phyloP scores from a whole-genome alignment of 2,797 vertebrate genomes.

The Cyclopterus lumpus region DNA sequence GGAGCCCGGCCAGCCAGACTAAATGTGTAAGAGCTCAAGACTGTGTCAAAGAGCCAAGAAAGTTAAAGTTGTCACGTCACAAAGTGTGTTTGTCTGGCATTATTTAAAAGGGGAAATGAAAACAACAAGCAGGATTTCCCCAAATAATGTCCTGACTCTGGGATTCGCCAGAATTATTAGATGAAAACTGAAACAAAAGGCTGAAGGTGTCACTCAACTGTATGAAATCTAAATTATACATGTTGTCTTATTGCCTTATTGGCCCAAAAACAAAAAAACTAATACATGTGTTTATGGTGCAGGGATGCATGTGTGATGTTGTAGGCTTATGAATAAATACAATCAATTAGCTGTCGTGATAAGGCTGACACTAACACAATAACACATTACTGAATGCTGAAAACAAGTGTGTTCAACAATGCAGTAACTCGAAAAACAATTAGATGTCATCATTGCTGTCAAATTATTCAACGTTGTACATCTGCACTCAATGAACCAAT shows the following conservation, averaged over 20 bases:
- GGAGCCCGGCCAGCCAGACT: background rate
- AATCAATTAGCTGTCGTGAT: background rate
- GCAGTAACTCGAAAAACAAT: background rate
- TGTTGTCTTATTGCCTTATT: background rate
- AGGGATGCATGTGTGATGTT: background rate
- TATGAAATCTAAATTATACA: background rate
- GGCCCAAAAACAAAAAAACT: background rate
- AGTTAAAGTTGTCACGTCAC: slow-evolving; percentile 28
- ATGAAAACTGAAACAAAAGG: slow-evolving; percentile 26
- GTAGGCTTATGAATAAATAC: background rate
- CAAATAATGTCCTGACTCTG: slow-evolving; percentile 45
- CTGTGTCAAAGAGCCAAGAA: slow-evolving; percentile 22
- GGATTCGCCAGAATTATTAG: slow-evolving; percentile 52
- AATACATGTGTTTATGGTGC: background rate
- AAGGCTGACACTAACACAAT: background rate
- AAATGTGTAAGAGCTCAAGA: slow-evolving; percentile 16
- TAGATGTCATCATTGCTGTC: background rate
- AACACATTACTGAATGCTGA: background rate
- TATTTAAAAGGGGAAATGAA: slow-evolving; percentile 70
- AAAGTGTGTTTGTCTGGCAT: slow-evolving; percentile 36
- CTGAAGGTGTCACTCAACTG: slow-evolving; percentile 10
- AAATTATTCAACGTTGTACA: background rate
- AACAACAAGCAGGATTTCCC: slow-evolving; percentile 70
- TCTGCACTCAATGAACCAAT: background rate
- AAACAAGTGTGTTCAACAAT: slow-evolving; percentile 7